phyloP scores from a whole-genome alignment of 1,140 invertebrate genomes.

The Drosophila sturtevanti region DNA sequence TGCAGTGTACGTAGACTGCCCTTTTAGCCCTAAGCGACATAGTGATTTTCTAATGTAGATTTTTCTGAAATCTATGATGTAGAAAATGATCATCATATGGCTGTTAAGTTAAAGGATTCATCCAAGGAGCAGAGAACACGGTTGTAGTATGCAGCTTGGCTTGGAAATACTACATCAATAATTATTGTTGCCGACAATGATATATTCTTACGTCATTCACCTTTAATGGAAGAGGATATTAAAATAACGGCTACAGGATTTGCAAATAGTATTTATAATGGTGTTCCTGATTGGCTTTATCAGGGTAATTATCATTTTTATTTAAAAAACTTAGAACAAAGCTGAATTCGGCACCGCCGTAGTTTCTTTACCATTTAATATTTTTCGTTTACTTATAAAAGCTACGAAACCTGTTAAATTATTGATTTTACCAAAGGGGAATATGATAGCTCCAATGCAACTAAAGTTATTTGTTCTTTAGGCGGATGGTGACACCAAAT shows the following conservation, averaged over 20 bases:
- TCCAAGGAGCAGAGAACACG: constrained; percentile 88
- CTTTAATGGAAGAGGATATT: constrained; percentile 85
- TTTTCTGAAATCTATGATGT: constrained; percentile 92
- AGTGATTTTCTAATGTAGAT: too few species aligned
- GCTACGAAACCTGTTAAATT: too few species aligned
- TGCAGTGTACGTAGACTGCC: too few species aligned
- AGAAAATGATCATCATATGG: constrained; percentile 92
- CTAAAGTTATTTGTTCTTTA: neutral
- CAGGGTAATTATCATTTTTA: constrained; percentile 89
- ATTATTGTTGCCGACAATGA: constrained; percentile 92
- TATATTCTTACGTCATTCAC: constrained; percentile 90
- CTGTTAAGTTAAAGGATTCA: constrained; percentile 87
- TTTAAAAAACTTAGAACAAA: too few species aligned
- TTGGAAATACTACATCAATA: constrained; percentile 88
- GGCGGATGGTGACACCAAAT: too few species aligned
- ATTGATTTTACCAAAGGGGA: too few species aligned
- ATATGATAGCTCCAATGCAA: too few species aligned
- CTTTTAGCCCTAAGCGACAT: too few species aligned
- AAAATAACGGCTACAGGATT: constrained; percentile 90
- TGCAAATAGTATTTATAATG: constrained; percentile 92
- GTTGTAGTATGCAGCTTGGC: constrained; percentile 90
- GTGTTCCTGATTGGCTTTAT: constrained; percentile 96
- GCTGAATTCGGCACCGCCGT: too few species aligned
- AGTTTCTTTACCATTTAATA: too few species aligned
- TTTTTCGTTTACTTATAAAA: too few species aligned